Conservation (phyloP, 2,888 invertebrate genomes). For the Eupithecia insigniata region DNA sequence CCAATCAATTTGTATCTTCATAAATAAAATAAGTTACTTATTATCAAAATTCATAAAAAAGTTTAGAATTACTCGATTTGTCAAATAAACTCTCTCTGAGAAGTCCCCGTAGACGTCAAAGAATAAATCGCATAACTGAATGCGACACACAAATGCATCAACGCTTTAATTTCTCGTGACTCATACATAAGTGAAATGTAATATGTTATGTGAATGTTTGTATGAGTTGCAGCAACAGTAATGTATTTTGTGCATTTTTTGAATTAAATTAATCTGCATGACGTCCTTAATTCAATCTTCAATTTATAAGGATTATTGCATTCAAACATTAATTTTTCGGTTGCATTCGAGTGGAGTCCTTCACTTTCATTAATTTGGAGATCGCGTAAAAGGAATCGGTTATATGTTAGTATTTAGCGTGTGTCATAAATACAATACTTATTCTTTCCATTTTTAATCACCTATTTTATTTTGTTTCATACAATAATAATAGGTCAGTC, state of each 20-base stretch:
- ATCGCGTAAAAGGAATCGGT: background rate
- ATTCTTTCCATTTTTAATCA: background rate
- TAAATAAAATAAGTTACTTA: background rate
- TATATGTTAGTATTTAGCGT: background rate
- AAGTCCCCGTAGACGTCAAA: conserved; percentile 19
- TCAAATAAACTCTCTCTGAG: conserved; percentile 14
- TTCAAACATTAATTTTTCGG: background rate
- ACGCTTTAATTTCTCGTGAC: conserved; percentile 1
- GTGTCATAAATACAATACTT: too few relatives aligned
- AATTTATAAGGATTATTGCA: conserved; percentile 13
- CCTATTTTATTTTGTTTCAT: background rate
- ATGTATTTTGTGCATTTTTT: conserved; percentile 20
- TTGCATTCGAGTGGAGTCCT: background rate
- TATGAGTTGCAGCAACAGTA: conserved; percentile 25
- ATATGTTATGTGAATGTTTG: conserved; percentile 14
- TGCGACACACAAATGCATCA: conserved; percentile 27
- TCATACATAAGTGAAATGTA: conserved; percentile 18
- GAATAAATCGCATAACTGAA: conserved; percentile 36
- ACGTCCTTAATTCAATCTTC: conserved; percentile 25
- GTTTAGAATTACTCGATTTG: background rate
- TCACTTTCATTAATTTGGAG: background rate
- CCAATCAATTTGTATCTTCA: background rate
- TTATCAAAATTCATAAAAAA: background rate
- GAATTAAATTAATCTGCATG: conserved; percentile 19
- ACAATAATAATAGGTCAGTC: background rate